Percentiles rank a stretch among this genome's conserved stretches.
These are phyloP conservation scores for Labeo catla DNA, from an alignment of 2,113 vertebrate genomes.

Conservation along the genomic window DNA sequence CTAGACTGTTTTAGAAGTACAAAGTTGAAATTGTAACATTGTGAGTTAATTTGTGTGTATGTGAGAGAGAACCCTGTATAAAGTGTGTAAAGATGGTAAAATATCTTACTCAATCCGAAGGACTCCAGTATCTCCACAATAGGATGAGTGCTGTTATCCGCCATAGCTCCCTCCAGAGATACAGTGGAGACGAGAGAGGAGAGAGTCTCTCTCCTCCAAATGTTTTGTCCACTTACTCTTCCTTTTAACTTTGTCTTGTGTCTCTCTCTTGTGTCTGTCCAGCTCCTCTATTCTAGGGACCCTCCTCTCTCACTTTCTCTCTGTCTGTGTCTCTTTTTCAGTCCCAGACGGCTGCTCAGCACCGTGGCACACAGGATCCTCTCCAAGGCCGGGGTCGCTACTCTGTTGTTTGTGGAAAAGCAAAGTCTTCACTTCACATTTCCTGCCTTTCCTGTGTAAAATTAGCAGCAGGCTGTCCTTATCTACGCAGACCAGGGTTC, in stretches of 20 bases:
- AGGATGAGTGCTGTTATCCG: slow-evolving; percentile 78
- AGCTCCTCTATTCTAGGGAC: not conserved
- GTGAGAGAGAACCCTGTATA: not conserved
- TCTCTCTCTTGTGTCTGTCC: slow-evolving; percentile 44
- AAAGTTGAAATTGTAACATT: not conserved
- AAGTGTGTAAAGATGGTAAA: slow-evolving; percentile 51
- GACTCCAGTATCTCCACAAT: slow-evolving; percentile 74
- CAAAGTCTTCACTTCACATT: slow-evolving; percentile 90
- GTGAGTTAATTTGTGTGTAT: not conserved
- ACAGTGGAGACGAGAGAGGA: slow-evolving; percentile 56
- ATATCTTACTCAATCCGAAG: slow-evolving; percentile 76
- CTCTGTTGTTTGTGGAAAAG: slow-evolving; percentile 85
- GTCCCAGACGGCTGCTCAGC: slow-evolving; percentile 50
- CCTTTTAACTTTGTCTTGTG: slow-evolving; percentile 62
- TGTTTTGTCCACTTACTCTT: slow-evolving; percentile 64
- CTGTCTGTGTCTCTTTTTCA: slow-evolving; percentile 4
- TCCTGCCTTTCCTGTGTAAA: slow-evolving; percentile 93
- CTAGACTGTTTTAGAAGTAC: not conserved
- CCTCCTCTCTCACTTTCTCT: slow-evolving; percentile 53
- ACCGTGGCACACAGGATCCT: slow-evolving; percentile 66
- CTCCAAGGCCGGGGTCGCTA: slow-evolving; percentile 63
- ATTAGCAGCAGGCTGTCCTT: slow-evolving; percentile 90
- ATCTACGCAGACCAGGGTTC: slow-evolving; percentile 90
- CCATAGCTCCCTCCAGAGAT: slow-evolving; percentile 82
- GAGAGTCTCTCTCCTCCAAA: slow-evolving; percentile 48